A percentile compares a stretch with the other conserved stretches of the same genome.
These are phyloP conservation scores for Phenganax subtilis DNA, from an alignment of 92 coral and sea anemone species.

Conservation along the genomic window DNA sequence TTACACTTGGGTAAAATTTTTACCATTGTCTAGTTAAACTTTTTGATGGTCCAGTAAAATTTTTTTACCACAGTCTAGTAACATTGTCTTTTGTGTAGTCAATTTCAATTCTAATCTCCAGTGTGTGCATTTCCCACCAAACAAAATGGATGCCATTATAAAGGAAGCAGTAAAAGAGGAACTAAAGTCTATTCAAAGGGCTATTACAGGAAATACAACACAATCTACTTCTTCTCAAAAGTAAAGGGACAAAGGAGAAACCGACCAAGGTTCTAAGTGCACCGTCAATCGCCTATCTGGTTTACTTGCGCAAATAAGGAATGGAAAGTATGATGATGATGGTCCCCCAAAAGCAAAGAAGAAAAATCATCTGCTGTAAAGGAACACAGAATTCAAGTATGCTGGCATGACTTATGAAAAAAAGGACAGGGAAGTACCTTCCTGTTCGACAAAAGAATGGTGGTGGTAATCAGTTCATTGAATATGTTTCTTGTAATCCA, in stretches of 20 bases:
- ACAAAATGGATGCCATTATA: no score
- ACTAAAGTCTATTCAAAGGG: no score
- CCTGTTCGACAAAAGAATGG: constrained; percentile 55
- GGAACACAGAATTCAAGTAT: constrained; percentile 52
- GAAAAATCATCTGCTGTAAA: constrained; percentile 21
- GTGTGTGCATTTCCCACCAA: no score
- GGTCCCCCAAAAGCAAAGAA: constrained; percentile 29
- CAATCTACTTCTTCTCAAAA: background rate
- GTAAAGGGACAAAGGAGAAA: constrained; percentile 10
- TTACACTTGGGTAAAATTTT: no score
- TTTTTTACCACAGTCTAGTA: no score
- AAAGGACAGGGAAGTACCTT: constrained; percentile 23
- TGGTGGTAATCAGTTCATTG: constrained; percentile 44
- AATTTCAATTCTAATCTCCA: no score
- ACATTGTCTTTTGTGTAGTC: no score
- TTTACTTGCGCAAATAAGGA: constrained; percentile 34
- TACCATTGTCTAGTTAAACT: no score
- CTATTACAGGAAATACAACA: no score
- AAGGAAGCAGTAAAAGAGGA: no score
- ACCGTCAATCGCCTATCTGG: constrained; percentile 45
- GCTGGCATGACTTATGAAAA: constrained; percentile 47
- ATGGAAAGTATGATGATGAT: no score
- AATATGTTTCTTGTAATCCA: constrained; percentile 37
- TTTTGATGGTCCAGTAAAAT: no score
- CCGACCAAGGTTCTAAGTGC: constrained; percentile 6